Conservation (phyloP, 1,140 invertebrate genomes). For the Drosophila lacertosa region DNA sequence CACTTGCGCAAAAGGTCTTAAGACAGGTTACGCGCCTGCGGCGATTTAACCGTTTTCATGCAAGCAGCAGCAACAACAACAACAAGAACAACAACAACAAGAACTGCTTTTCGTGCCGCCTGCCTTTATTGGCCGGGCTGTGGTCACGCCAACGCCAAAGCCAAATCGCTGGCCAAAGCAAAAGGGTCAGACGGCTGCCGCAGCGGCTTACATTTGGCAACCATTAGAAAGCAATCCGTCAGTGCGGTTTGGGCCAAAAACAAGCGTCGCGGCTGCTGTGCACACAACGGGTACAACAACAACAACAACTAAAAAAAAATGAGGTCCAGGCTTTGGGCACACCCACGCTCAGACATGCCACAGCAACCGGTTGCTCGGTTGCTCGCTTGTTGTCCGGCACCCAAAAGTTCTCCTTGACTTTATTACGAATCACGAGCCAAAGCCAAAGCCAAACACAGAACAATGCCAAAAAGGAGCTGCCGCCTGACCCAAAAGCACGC, state of each 20-base stretch:
- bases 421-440: conserved; percentile 75
- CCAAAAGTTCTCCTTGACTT: conserved; percentile 78
- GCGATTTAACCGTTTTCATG: conserved; percentile 78
- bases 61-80: conserved; percentile 36
- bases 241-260: conserved; percentile 74
- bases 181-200: conserved; percentile 63
- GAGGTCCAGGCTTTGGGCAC: conserved; percentile 53
- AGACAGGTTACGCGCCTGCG: conserved; percentile 81
- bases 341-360: conserved; percentile 34
- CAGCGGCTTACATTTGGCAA: conserved; percentile 63
- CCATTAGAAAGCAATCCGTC: conserved; percentile 81
- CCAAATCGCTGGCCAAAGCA: conserved; percentile 7
- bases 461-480: conserved; percentile 74
- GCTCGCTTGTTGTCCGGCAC: conserved; percentile 9
- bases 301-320: too few species aligned
- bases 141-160: conserved; percentile 68
- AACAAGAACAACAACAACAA: conserved; percentile 1
- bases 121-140: conserved; percentile 39
- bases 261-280: conserved; percentile 56
- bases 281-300: conserved; percentile 11
- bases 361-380: conserved; percentile 51
- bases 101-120: conserved; percentile 24
- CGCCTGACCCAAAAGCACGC: conserved; percentile 71
- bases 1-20: conserved; percentile 81
- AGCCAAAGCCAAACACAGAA: conserved; percentile 62